Evolutionary conservation across 30 jellyfish, hydroid and myxozoan genomes (phyloP).

Genomic region (Euphysa ruthae): DNA sequence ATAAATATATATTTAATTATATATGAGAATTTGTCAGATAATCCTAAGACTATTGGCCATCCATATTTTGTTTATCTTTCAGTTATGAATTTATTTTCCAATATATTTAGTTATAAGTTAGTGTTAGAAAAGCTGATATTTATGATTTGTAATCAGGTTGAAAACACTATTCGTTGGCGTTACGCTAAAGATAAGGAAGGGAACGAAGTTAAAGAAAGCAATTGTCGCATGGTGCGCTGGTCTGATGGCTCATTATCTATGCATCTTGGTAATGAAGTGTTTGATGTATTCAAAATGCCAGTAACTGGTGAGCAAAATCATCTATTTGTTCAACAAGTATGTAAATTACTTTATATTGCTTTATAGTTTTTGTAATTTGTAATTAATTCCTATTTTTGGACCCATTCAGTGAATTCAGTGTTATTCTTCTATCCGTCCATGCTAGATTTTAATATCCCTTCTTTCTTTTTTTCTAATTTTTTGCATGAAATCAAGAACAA

Average conservation of each 20-base stretch:
- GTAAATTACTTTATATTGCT: too few relatives aligned
- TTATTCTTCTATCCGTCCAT: too few relatives aligned
- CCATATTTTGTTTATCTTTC: not conserved
- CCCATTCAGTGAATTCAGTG: not conserved
- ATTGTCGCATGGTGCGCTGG: conserved; percentile 88
- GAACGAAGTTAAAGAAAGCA: conserved; percentile 78
- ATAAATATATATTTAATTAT: too few relatives aligned
- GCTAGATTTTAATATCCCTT: too few relatives aligned
- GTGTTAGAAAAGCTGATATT: not conserved
- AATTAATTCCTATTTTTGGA: not conserved
- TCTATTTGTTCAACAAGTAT: conserved; percentile 90
- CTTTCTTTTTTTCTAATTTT: too few relatives aligned
- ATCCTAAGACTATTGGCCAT: too few relatives aligned
- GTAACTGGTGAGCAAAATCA: conserved; percentile 87
- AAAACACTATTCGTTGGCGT: conserved; percentile 92
- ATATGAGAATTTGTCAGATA: too few relatives aligned
- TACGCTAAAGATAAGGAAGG: conserved; percentile 67
- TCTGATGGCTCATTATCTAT: conserved; percentile 93
- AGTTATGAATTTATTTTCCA: not conserved
- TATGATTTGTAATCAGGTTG: conserved; percentile 56
- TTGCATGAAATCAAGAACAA: too few relatives aligned
- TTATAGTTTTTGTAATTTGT: not conserved
- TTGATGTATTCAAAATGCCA: conserved; percentile 88
- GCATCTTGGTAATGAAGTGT: conserved; percentile 93
- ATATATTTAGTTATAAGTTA: not conserved